Conservation (phyloP, 2,888 invertebrate genomes). For the Amitus sp. region DNA sequence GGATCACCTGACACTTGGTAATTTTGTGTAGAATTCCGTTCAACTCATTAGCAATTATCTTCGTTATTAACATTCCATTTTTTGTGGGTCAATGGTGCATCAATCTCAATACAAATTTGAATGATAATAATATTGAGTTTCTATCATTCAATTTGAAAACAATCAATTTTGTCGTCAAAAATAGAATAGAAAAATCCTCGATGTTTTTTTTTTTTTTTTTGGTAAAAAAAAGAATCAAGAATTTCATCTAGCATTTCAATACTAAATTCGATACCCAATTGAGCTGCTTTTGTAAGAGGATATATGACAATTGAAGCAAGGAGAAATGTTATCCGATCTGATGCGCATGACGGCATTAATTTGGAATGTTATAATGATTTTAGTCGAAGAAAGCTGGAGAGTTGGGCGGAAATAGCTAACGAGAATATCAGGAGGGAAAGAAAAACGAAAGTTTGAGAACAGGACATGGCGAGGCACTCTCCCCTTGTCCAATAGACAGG, state of each 20-base stretch:
- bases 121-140: too few species aligned
- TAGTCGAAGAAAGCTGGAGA: constrained; percentile 43
- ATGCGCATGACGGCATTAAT: constrained; percentile 53
- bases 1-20: too few species aligned
- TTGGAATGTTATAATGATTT: constrained; percentile 56
- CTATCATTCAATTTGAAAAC: too few species aligned
- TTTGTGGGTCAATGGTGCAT: too few species aligned
- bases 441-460: constrained; percentile 56
- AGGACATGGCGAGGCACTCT: constrained; percentile 54
- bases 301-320: constrained; percentile 35
- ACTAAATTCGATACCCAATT: constrained; percentile 41
- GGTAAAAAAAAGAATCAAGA: neutral
- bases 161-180: too few species aligned
- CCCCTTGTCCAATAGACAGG: constrained; percentile 52
- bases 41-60: too few species aligned
- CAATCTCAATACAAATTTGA: too few species aligned
- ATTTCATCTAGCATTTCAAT: too few species aligned
- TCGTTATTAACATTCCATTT: too few species aligned
- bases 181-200: too few species aligned
- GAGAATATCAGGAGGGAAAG: constrained; percentile 52
- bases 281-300: constrained; percentile 39
- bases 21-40: too few species aligned
- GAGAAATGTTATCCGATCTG: constrained; percentile 35
- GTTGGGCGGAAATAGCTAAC: constrained; percentile 45
- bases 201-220: too few species aligned